These are phyloP conservation scores for Nemotelus nigrinus DNA, from an alignment of 2,888 invertebrate genomes.

Conservation along the genomic window DNA sequence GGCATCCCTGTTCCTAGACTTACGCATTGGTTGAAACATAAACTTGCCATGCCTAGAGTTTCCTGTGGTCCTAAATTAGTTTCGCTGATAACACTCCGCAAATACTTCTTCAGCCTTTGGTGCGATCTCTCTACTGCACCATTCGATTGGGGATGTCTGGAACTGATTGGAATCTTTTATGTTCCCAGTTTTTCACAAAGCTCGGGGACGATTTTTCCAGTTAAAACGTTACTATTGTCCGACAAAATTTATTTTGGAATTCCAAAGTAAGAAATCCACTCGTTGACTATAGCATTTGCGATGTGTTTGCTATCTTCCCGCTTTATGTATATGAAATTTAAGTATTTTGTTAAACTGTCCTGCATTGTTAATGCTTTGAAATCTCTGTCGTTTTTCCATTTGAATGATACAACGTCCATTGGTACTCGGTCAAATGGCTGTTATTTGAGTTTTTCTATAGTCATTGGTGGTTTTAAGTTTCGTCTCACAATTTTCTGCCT, in stretches of 20 bases:
- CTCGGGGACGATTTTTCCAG: background rate
- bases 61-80: background rate
- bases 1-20: background rate
- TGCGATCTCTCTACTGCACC: background rate
- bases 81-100: background rate
- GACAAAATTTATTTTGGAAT: background rate
- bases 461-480: background rate
- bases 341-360: background rate
- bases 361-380: background rate
- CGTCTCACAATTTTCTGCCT: conserved; percentile 1
- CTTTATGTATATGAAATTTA: background rate
- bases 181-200: background rate
- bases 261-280: conserved; percentile 7
- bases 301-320: background rate
- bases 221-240: background rate
- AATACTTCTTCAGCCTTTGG: background rate
- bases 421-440: background rate
- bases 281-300: background rate
- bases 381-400: background rate
- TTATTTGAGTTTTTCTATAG: background rate
- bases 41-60: background rate
- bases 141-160: background rate
- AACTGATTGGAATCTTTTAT: background rate
- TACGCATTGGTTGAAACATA: background rate
- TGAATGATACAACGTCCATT: background rate